Percentiles rank a stretch among this genome's conserved stretches.
Conservation (phyloP, 2,113 vertebrate genomes). For the Corythaixoides concolor region DNA sequence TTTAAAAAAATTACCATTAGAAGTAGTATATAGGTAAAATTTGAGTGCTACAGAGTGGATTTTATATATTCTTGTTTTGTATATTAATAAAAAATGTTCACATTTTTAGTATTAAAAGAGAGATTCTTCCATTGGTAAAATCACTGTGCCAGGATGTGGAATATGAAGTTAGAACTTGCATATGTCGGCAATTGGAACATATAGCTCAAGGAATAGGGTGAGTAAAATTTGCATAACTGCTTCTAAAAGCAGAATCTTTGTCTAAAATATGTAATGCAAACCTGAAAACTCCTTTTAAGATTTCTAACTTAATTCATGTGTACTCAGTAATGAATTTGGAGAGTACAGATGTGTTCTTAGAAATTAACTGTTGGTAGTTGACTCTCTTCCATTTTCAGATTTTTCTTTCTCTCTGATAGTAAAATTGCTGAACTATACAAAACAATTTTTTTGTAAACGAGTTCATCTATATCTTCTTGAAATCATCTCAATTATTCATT, state of each 20-base stretch:
- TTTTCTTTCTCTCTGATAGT: background rate
- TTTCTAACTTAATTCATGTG: background rate
- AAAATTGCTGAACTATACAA: background rate
- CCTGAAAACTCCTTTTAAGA: background rate
- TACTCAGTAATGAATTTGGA: background rate
- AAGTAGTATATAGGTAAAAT: background rate
- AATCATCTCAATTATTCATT: background rate
- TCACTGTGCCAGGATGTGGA: conserved; percentile 91
- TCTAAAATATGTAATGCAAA: background rate
- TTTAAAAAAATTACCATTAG: background rate
- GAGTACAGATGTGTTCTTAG: background rate
- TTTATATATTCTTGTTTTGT: background rate
- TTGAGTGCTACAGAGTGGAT: background rate
- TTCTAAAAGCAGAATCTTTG: background rate
- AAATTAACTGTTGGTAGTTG: background rate
- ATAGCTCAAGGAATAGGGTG: conserved; percentile 90
- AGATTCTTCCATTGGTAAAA: conserved; percentile 89
- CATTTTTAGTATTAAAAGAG: conserved; percentile 85
- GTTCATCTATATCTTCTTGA: background rate
- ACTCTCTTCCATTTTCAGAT: background rate
- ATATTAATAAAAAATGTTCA: background rate
- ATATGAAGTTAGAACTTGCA: conserved; percentile 90
- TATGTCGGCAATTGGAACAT: conserved; percentile 91
- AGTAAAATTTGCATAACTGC: conserved; percentile 41
- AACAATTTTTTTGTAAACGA: no score